Conservation (phyloP, 2,113 vertebrate genomes). For the Pithys albifrons region DNA sequence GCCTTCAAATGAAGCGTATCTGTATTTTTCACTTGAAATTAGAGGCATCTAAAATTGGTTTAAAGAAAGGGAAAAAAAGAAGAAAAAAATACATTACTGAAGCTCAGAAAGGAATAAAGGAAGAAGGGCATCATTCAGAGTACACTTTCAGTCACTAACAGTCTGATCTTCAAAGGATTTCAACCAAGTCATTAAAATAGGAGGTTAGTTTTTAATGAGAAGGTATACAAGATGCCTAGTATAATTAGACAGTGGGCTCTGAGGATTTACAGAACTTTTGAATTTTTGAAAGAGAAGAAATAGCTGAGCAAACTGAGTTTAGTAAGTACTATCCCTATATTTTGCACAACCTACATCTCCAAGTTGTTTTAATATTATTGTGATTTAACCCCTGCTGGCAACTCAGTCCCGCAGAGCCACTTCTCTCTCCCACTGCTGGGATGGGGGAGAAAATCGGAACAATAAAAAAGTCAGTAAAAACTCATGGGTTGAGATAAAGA, state of each 20-base stretch:
- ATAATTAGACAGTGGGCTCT: conserved; percentile 74
- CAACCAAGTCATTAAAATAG: conserved; percentile 76
- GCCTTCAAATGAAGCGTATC: not conserved
- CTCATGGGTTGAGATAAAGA: not conserved
- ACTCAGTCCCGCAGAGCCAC: not conserved
- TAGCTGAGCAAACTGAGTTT: conserved; percentile 60
- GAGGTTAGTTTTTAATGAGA: conserved; percentile 78
- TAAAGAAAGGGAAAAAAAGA: not conserved
- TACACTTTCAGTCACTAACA: conserved; percentile 43
- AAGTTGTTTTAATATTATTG: conserved; percentile 47
- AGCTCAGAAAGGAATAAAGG: conserved; percentile 11
- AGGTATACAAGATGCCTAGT: conserved; percentile 69
- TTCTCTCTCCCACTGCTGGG: not conserved
- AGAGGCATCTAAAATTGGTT: not conserved
- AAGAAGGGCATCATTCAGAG: conserved; percentile 37
- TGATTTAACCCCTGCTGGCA: not conserved
- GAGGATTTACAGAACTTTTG: conserved; percentile 72
- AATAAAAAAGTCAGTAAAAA: not conserved
- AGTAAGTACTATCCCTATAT: conserved; percentile 29
- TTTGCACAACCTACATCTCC: conserved; percentile 59
- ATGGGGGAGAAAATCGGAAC: accelerated
- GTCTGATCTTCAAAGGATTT: conserved; percentile 75
- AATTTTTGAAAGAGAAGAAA: conserved; percentile 66
- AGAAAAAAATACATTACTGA: conserved; percentile 12
- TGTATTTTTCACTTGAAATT: not conserved